phyloP scores from a whole-genome alignment of 2,888 invertebrate species.

The Trilocha varians region DNA sequence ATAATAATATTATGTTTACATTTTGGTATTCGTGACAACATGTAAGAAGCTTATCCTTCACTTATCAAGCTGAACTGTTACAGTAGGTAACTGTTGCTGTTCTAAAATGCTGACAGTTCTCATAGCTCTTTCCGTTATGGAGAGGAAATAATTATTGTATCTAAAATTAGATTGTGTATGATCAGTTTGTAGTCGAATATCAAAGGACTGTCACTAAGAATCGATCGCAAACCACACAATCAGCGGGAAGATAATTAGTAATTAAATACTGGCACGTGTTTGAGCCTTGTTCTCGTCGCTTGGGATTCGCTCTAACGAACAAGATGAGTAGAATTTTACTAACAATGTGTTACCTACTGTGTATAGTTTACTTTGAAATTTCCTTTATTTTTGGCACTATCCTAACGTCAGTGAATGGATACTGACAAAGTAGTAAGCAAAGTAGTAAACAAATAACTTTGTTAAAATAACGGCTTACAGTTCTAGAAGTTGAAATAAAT shows the following conservation, averaged over 20 bases:
- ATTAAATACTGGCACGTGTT: slow-evolving; percentile 5
- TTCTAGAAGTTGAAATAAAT: too few species aligned
- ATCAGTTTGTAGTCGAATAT: background rate
- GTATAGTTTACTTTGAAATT: too few species aligned
- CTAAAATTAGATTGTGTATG: background rate
- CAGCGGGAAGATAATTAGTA: slow-evolving; percentile 13
- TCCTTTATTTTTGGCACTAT: too few species aligned
- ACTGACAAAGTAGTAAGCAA: too few species aligned
- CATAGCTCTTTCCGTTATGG: background rate
- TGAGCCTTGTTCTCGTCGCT: slow-evolving; percentile 8
- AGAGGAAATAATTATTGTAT: background rate
- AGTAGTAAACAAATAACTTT: too few species aligned
- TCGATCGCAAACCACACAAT: slow-evolving; percentile 14
- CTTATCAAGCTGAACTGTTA: background rate
- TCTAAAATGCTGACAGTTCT: background rate
- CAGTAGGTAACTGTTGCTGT: background rate
- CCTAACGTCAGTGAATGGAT: too few species aligned
- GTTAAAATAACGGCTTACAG: too few species aligned
- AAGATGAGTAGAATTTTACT: too few species aligned
- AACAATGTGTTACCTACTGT: too few species aligned
- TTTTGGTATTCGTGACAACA: too few species aligned
- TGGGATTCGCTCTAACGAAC: too few species aligned
- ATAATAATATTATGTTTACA: too few species aligned
- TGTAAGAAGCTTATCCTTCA: background rate
- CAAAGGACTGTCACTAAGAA: slow-evolving; percentile 8